A percentile compares a stretch with the other conserved stretches of the same genome.
phyloP scores from a whole-genome alignment of 1,140 invertebrate species.

The Achroia grisella region DNA sequence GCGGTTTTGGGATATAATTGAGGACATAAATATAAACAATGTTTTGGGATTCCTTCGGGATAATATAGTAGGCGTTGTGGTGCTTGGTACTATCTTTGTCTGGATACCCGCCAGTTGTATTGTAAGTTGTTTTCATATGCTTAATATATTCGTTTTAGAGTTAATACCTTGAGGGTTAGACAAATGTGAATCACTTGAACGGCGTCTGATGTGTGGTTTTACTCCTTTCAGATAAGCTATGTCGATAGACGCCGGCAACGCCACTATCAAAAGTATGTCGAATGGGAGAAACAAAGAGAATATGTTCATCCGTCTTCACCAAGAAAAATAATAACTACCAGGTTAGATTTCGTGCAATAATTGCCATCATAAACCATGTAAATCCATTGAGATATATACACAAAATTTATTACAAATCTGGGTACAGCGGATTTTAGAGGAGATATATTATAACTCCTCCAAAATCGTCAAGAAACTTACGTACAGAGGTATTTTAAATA shows the following conservation, averaged over 20 bases:
- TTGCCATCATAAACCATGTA: too few species aligned
- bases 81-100: constrained; percentile 89
- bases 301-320: constrained; percentile 77
- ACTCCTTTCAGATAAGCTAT: constrained; percentile 77
- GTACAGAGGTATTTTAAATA: too few species aligned
- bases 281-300: constrained; percentile 76
- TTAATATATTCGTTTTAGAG: too few species aligned
- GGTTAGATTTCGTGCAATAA: constrained; percentile 34
- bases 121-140: constrained; percentile 21
- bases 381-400: background rate
- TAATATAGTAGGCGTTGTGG: constrained; percentile 83
- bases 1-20: constrained; percentile 96
- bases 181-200: too few species aligned
- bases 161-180: background rate
- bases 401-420: background rate
- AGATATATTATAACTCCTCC: too few species aligned
- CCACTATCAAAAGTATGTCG: constrained; percentile 73
- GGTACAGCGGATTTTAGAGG: too few species aligned
- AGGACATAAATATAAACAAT: constrained; percentile 96
- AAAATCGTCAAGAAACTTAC: too few species aligned
- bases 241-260: constrained; percentile 81
- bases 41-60: constrained; percentile 83
- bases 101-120: constrained; percentile 94
- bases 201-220: background rate
- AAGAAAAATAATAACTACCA: constrained; percentile 75